Base-by-base conservation (phyloP, 2,888 invertebrate genomes). In the Pollenia griseotomentosa region DNA sequence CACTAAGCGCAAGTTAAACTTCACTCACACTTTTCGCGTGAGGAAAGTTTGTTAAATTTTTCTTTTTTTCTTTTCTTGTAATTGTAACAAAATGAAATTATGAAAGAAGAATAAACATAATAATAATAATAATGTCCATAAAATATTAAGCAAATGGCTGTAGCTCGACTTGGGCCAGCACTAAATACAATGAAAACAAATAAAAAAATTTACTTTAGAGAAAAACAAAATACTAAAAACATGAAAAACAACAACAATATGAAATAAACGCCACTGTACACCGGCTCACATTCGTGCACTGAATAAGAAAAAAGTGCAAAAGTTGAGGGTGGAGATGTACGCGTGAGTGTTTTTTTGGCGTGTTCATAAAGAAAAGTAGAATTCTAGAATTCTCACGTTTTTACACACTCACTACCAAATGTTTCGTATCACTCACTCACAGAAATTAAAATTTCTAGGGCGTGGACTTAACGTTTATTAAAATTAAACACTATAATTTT, bases 91-190 rank as follows among this genome's bases (percentile, higher is more conserved):
- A 82, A 83, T 66, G 65, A 86, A 83, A 70, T 79, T 86, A 80
- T 75, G 59, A 80, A 83, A 57, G 33, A 83, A 66, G 61, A 57
- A 73, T 71, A 80, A 86, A 70, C 70, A 75, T 75, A 65, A 75
- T 42, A 86, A 83, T 42, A 86, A 83, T 83, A 86, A 86, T 77
- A 82, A 55, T 65, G 57, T 71, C 59, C 73, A 77, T 86, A 80
- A 86, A 73, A 81, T 71, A 80, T 77, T 86, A 77, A 71, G 70
- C 16, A 83, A 71, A 77, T 66, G 44, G 16, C 44, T 82, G 33
- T 33, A 53, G 12, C n/a, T 40, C 44, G 48, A 42, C 16, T 53
- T n/a, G 53, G 44, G 11, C 46, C 33, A 55, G 46, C 65, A 33
- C 14, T 46, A 40, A 40, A 3, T 10, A 12, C 46, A 55, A 65